Evolutionary conservation across 2,113 vertebrate species (phyloP), one percentile per base, ranked within the genome.

Genomic region (Pelodiscus sinensis): DNA sequence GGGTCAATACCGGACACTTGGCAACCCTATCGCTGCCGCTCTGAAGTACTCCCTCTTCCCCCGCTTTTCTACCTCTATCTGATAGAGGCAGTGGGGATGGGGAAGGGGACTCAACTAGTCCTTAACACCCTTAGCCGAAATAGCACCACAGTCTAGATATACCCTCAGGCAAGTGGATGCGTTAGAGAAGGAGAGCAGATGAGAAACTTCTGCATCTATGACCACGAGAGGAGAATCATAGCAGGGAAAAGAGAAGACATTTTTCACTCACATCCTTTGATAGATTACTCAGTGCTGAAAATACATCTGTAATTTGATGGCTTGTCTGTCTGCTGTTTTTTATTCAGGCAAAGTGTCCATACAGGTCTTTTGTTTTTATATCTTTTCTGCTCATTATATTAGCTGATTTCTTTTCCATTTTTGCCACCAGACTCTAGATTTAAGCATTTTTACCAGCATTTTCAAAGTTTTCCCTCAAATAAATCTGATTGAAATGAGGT

Each of bases 361-460:
- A 15, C 19, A 85, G 29, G 50, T 5, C 56, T 93, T 91, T 55
- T 86, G 75, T 90, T 65, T 29, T 84, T 21, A 89, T 65, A 7
- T 84, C 87, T 93, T 93, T 89, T 58, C 52, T 87, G 68, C 38
- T 82, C 82, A 15, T 51, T 50, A 31, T 77, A 92, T 93, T 82
- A 85, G 73, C n/a, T 92, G 24, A 27, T 85, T 50, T 75, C 58
- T 87, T 29, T 79, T 27, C 35, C 51, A 75, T 73, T 95, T 75
- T 21, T 87, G 25, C 16, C n/a, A 87, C 79, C 50, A 84, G 90
- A 68, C 78, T 87, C 25, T 82, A 92, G 91, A 60, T 85, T 56
- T 89, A 77, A 22, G 56, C 12, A 50, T 1, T 68, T 81, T 85
- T 87, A 54, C 31, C n/a, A 65, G 29, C 51, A 88, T 81, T 51